phyloP scores from a whole-genome alignment of 2,113 vertebrate genomes.

The Anguilla rostrata region DNA sequence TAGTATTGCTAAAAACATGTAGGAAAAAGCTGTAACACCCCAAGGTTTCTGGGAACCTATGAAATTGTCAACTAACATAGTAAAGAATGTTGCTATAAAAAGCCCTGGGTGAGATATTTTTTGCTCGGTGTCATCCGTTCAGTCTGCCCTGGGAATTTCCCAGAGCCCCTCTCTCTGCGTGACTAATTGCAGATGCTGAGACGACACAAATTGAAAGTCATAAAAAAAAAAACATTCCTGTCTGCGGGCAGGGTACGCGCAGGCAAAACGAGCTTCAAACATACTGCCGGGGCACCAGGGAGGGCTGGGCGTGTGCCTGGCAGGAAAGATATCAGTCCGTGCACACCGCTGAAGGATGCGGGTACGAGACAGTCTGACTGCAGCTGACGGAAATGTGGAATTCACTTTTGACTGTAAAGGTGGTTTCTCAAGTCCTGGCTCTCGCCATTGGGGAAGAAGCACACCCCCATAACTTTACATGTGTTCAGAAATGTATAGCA shows the following conservation, averaged over 20 bases:
- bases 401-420: background rate
- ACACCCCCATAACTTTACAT: background rate
- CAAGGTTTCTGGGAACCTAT: constrained; percentile 31
- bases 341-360: background rate
- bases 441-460: background rate
- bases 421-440: background rate
- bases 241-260: constrained; percentile 18
- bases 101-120: constrained; percentile 12
- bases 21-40: constrained; percentile 20
- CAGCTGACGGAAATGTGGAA: background rate
- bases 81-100: constrained; percentile 39
- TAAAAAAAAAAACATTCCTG: constrained; percentile 20
- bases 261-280: background rate
- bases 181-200: constrained; percentile 42
- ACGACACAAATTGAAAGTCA: constrained; percentile 6
- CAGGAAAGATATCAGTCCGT: background rate
- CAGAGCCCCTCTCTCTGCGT: constrained; percentile 23
- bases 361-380: background rate
- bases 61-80: constrained; percentile 43
- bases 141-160: constrained; percentile 32
- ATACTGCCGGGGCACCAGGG: background rate
- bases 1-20: background rate
- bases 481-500: background rate
- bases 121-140: background rate
- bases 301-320: background rate